Percentiles rank a stretch among this genome's conserved stretches.
Evolutionary conservation across 2,113 vertebrate genomes (phyloP).

Genomic region (Notiomystis cincta): DNA sequence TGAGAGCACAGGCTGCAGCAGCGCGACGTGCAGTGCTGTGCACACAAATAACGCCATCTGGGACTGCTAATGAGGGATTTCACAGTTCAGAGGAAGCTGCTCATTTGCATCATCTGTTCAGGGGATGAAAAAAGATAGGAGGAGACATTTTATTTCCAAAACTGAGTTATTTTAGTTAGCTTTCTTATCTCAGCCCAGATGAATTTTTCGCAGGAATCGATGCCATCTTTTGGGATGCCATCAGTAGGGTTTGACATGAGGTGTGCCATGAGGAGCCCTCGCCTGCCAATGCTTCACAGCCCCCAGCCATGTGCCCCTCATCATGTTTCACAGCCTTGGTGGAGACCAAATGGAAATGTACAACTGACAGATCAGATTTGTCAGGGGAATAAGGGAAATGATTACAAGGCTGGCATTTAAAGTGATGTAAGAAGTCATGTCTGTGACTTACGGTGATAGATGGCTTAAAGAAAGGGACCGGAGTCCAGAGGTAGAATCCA

Average conservation of each 20-base stretch:
- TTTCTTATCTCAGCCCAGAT: not conserved
- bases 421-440: slow-evolving; percentile 9
- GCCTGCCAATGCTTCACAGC: not conserved
- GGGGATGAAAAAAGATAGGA: not conserved
- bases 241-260: not conserved
- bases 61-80: not conserved
- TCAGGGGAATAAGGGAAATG: slow-evolving; percentile 11
- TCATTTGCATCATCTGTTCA: not conserved
- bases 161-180: not conserved
- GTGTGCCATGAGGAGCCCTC: not conserved
- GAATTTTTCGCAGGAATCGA: not conserved
- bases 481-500: not conserved
- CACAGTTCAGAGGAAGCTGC: not conserved
- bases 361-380: not conserved
- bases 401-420: slow-evolving; percentile 51
- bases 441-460: not conserved
- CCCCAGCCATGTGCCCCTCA: not conserved
- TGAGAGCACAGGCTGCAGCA: not conserved
- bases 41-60: not conserved
- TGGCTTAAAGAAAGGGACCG: not conserved
- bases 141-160: not conserved
- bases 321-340: not conserved
- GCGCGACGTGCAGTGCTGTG: fast-evolving
- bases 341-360: slow-evolving; percentile 2
- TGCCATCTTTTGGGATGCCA: not conserved